Base-by-base conservation (phyloP, 2,113 vertebrate species). In the Tricholaema leucomelas region DNA sequence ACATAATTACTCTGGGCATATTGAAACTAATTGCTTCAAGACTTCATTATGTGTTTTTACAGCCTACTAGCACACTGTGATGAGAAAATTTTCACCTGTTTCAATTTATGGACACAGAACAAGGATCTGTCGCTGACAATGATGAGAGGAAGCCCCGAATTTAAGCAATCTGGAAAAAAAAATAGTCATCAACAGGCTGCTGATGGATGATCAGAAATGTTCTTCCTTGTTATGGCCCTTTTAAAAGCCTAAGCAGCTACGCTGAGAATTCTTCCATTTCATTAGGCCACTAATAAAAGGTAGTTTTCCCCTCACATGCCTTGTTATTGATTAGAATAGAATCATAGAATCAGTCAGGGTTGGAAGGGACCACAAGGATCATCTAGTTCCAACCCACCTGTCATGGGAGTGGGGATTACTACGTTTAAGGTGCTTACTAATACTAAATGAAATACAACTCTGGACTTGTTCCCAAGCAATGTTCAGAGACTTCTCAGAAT, bases 261-360 rank as follows among this genome's bases (percentile, higher is more conserved):
- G 23, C 0, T 79, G 58, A 44, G 27, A 65, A 46, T 40, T 46
- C 24, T 71, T 80, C 31, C 28, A 42, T 28, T 64, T 89, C 9
- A 40, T 61, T 19, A 74, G 50, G 12, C 5, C 4, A 12, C 15
- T 30, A 54, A 44, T n/a, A 46, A 74, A 73, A 85, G 25, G 13
- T 0, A 0, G 13, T 66, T 25, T 15, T 28, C 8, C 50, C 40
- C 24, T 63, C 30, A 20, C 0, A 3, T 35, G 46, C 52, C 60
- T 54, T 38, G 30, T 30, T 71, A 82, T 8, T 65, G 42, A 65
- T n/a, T n/a, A n/a, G n/a, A n/a, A n/a, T n/a, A n/a, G n/a, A n/a
- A n/a, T n/a, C n/a, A n/a, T n/a, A n/a, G n/a, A n/a, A n/a, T n/a
- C n/a, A n/a, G n/a, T n/a, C n/a, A n/a, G n/a, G n/a, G n/a, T n/a